These are phyloP conservation scores for Aulostomus chinensis DNA, from an alignment of 2,797 vertebrate species.

Conservation along the genomic window DNA sequence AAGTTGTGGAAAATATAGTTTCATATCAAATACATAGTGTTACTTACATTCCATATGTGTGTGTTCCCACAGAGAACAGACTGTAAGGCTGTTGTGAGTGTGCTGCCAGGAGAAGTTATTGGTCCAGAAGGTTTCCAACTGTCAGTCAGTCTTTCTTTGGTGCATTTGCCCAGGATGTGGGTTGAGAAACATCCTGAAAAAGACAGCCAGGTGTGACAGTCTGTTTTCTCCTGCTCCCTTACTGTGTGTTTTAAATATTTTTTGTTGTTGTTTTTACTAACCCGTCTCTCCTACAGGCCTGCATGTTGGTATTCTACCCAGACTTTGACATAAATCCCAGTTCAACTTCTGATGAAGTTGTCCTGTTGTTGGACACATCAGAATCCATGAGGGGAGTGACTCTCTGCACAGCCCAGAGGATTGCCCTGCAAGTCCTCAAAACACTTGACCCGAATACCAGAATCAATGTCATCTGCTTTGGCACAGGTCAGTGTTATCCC, in stretches of 20 bases:
- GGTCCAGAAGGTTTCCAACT: slow-evolving; percentile 80
- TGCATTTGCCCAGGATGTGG: slow-evolving; percentile 88
- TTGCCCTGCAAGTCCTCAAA: slow-evolving; percentile 77
- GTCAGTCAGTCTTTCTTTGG: slow-evolving; percentile 72
- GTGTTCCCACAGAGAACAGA: slow-evolving; percentile 76
- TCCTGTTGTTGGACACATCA: slow-evolving; percentile 85
- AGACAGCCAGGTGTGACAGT: slow-evolving; percentile 81
- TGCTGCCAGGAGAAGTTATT: slow-evolving; percentile 76
- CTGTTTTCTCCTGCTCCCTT: neutral
- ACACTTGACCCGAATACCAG: slow-evolving; percentile 53
- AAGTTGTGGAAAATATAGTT: too few species aligned
- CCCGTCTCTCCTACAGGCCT: slow-evolving; percentile 72
- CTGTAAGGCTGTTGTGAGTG: slow-evolving; percentile 84
- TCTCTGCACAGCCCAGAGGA: slow-evolving; percentile 72
- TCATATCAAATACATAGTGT: too few species aligned
- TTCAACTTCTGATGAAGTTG: slow-evolving; percentile 59
- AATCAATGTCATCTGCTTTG: slow-evolving; percentile 83
- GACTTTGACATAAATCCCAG: slow-evolving; percentile 59
- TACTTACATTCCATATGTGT: neutral
- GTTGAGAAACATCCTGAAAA: slow-evolving; percentile 88
- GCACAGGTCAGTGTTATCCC: slow-evolving; percentile 68
- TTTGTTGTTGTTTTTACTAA: neutral
- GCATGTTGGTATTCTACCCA: slow-evolving; percentile 90
- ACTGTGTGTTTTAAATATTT: too few species aligned
- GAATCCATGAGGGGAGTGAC: slow-evolving; percentile 83